These are phyloP conservation scores for Eurytoma adleriae DNA, from an alignment of 2,888 invertebrate species.

Conservation along the genomic window DNA sequence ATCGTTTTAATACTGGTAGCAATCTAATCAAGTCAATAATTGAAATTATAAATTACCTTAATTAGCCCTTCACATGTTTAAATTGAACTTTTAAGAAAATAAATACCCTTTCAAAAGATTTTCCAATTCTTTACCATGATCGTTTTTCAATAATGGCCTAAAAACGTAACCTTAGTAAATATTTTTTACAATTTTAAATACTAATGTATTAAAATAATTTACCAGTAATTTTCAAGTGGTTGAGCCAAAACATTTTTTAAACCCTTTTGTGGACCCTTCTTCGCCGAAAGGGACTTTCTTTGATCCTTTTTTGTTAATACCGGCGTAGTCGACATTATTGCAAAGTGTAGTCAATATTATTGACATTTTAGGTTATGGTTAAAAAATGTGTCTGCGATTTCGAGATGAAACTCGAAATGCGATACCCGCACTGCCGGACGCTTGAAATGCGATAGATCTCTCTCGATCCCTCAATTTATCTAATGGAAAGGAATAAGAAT, in stretches of 20 bases:
- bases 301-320: conserved; percentile 65
- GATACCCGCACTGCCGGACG: too few species aligned
- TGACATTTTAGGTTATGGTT: conserved; percentile 23
- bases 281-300: conserved; percentile 65
- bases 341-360: not conserved
- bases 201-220: conserved; percentile 42
- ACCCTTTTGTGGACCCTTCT: conserved; percentile 66
- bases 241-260: conserved; percentile 68
- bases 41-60: conserved; percentile 10
- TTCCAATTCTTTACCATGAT: conserved; percentile 60
- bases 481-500: too few species aligned
- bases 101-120: conserved; percentile 63
- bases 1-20: conserved; percentile 62
- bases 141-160: conserved; percentile 67
- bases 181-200: not conserved
- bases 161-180: conserved; percentile 17
- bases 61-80: not conserved
- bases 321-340: conserved; percentile 59
- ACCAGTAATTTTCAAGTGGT: conserved; percentile 68
- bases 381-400: not conserved
- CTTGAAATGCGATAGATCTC: too few species aligned
- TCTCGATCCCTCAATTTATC: too few species aligned
- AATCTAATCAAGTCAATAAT: conserved; percentile 60
- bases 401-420: too few species aligned
- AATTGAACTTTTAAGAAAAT: conserved; percentile 13